Conservation (phyloP, 2,797 vertebrate species). For the Sebastiscus tertius region DNA sequence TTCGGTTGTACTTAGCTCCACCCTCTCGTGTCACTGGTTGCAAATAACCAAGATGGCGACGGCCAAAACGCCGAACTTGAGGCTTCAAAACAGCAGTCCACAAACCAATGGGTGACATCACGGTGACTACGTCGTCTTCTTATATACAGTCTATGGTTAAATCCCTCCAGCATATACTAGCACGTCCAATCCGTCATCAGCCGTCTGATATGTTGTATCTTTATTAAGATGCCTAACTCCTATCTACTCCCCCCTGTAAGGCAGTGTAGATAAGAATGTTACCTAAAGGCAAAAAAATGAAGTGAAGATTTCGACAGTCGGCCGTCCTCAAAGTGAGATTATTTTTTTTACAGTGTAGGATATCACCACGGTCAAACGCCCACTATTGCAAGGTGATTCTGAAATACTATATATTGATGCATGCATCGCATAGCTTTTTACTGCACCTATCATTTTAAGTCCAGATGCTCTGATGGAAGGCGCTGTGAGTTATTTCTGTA, state of each 20-base stretch:
- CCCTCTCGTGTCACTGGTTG: too few relatives aligned
- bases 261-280: slow-evolving; percentile 15
- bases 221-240: slow-evolving; percentile 24
- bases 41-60: too few relatives aligned
- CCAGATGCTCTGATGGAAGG: slow-evolving; percentile 41
- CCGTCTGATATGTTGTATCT: slow-evolving; percentile 11
- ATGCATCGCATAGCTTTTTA: slow-evolving; percentile 16
- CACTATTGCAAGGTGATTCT: slow-evolving; percentile 20
- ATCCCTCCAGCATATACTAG: neutral
- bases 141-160: neutral
- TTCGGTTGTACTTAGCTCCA: too few relatives aligned
- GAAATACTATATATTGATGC: slow-evolving; percentile 27
- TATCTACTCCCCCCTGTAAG: slow-evolving; percentile 15
- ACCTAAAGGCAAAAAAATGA: neutral
- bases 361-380: slow-evolving; percentile 19
- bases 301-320: slow-evolving; percentile 1
- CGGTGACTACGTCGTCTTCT: too few relatives aligned
- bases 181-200: slow-evolving; percentile 14
- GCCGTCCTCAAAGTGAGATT: slow-evolving; percentile 8
- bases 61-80: too few relatives aligned
- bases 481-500: slow-evolving; percentile 66
- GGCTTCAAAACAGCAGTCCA: too few relatives aligned
- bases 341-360: slow-evolving; percentile 8
- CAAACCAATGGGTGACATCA: too few relatives aligned
- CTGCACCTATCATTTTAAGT: slow-evolving; percentile 32